These are phyloP conservation scores for Peromyscus californicus DNA, from an alignment of 2,113 vertebrate species.

Conservation along the genomic window DNA sequence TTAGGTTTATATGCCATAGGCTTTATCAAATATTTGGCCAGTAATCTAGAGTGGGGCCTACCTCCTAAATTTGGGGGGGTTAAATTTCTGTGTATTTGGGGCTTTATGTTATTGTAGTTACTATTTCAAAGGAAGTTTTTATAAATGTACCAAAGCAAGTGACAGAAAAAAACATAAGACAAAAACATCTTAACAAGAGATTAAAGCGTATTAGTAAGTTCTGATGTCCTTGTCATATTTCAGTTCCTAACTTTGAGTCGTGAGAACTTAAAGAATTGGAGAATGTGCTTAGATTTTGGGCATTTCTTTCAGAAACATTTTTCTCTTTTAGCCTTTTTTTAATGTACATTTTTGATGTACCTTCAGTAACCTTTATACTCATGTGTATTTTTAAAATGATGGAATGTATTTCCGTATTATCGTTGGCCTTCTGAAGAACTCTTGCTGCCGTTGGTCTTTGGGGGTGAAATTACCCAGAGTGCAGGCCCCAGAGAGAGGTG, in stretches of 20 bases:
- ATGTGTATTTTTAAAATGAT: slow-evolving; percentile 21
- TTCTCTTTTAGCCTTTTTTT: background rate
- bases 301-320: slow-evolving; percentile 4
- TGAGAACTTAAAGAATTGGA: background rate
- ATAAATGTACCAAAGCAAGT: background rate
- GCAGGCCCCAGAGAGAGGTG: background rate
- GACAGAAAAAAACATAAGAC: background rate
- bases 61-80: background rate
- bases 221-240: background rate
- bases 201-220: slow-evolving; percentile 43
- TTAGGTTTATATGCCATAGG: background rate
- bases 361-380: slow-evolving; percentile 12
- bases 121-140: background rate
- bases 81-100: background rate
- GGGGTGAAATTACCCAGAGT: background rate
- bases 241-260: background rate
- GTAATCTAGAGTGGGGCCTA: background rate
- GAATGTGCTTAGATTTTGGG: background rate
- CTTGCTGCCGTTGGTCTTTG: background rate
- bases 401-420: slow-evolving; percentile 23
- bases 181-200: background rate
- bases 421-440: background rate
- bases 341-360: slow-evolving; percentile 15
- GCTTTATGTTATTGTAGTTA: background rate
- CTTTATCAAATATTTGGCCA: slow-evolving; percentile 34